A percentile compares a stretch with the other conserved stretches of the same genome.
Conservation (phyloP, 2,113 vertebrate genomes). For the Stercorarius parasiticus region DNA sequence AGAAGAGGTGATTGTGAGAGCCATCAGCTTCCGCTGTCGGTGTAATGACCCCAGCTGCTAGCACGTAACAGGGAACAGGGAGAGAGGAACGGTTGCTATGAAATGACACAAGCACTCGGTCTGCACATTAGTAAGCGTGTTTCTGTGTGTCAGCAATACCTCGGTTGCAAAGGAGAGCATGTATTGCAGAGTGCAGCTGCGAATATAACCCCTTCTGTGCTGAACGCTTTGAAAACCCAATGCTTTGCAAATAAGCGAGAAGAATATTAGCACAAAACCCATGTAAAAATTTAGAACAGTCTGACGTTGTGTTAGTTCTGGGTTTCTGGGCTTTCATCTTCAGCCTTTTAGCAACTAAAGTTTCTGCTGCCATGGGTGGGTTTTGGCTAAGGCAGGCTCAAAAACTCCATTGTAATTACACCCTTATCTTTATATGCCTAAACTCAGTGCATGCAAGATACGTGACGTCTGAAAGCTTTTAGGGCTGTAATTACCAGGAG, state of each 20-base stretch:
- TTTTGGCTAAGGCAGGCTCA: not conserved
- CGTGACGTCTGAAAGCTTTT: not conserved
- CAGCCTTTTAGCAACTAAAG: not conserved
- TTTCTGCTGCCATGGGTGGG: rapidly evolving
- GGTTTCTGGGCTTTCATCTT: not conserved
- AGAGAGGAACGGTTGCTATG: rapidly evolving
- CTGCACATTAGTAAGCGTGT: not conserved
- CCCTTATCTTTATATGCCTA: not conserved
- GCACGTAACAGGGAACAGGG: not conserved
- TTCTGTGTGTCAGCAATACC: not conserved
- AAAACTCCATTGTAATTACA: not conserved
- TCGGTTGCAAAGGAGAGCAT: rapidly evolving
- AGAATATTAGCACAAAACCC: not conserved
- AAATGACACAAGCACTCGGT: not conserved
- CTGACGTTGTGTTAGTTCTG: rapidly evolving
- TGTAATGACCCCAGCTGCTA: not conserved
- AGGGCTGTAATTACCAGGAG: not conserved
- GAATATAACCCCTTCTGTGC: not conserved
- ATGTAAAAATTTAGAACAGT: not conserved
- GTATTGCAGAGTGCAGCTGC: not conserved
- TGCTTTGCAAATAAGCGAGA: not conserved
- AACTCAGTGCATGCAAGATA: not conserved
- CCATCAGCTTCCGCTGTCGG: not conserved
- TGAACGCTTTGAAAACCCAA: rapidly evolving
- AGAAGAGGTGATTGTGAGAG: not conserved